Percentiles rank a stretch among this genome's conserved stretches.
Conservation (phyloP, 2,113 vertebrate genomes). For the Probosciger aterrimus region DNA sequence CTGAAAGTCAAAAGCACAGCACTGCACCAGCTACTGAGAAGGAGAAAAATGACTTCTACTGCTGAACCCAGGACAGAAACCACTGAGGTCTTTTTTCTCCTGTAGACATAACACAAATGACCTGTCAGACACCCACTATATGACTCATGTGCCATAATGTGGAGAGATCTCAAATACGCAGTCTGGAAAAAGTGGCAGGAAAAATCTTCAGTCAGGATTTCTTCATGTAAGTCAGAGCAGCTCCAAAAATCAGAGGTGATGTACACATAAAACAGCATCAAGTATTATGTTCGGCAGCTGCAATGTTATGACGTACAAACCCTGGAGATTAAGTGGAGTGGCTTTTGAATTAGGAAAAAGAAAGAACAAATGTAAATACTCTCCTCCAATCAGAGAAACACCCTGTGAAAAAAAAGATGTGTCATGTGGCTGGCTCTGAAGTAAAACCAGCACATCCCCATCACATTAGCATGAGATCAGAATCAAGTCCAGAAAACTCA, state of each 20-base stretch:
- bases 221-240: not conserved
- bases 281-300: not conserved
- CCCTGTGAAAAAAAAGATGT: not conserved
- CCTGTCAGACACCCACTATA: not conserved
- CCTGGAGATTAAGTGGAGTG: not conserved
- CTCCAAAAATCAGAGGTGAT: not conserved
- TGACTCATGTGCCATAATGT: constrained; percentile 24
- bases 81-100: constrained; percentile 5
- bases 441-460: not conserved
- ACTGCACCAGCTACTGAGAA: not conserved
- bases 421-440: not conserved
- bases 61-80: not conserved
- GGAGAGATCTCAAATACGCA: not conserved
- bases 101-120: constrained; percentile 51
- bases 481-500: not conserved
- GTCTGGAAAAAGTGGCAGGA: not conserved
- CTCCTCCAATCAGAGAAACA: not conserved
- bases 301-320: not conserved
- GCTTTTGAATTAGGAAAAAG: not conserved
- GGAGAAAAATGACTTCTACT: not conserved
- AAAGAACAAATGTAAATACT: not conserved
- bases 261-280: not conserved
- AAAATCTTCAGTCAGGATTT: not conserved
- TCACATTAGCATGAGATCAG: not conserved
- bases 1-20: not conserved